phyloP scores from a whole-genome alignment of 2,113 vertebrate species.

The Bujurquina vittata region DNA sequence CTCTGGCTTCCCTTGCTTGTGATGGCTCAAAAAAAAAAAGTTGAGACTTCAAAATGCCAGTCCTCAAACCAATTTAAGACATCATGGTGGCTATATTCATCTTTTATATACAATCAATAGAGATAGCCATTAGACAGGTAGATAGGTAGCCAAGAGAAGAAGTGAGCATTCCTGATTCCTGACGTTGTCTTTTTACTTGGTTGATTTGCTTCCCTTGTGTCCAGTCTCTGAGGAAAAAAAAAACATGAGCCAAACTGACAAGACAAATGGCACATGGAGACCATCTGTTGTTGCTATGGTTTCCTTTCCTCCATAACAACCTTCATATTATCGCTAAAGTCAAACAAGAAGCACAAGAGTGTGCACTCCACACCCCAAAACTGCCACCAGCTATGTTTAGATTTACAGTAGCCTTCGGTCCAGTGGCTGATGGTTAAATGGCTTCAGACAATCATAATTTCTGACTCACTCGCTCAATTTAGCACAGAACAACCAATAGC shows the following conservation, averaged over 20 bases:
- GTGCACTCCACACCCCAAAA: neutral
- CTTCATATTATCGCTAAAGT: conserved; percentile 27
- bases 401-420: conserved; percentile 9
- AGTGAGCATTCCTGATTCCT: neutral
- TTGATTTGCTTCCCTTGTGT: conserved; percentile 37
- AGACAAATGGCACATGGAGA: conserved; percentile 58
- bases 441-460: neutral
- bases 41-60: neutral
- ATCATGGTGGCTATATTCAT: neutral
- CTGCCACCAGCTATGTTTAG: neutral
- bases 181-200: conserved; percentile 32
- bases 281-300: conserved; percentile 59
- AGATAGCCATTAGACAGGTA: neutral
- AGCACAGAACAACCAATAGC: neutral
- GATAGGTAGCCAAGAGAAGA: neutral
- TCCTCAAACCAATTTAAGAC: neutral
- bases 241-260: conserved; percentile 31
- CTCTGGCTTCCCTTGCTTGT: neutral
- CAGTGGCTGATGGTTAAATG: neutral
- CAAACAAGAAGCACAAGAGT: conserved; percentile 49
- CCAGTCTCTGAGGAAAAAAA: conserved; percentile 22
- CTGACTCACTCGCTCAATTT: neutral
- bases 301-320: conserved; percentile 41
- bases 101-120: neutral
- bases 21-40: neutral